Conservation (phyloP, 2,113 vertebrate genomes). For the Marmota flaviventris region DNA sequence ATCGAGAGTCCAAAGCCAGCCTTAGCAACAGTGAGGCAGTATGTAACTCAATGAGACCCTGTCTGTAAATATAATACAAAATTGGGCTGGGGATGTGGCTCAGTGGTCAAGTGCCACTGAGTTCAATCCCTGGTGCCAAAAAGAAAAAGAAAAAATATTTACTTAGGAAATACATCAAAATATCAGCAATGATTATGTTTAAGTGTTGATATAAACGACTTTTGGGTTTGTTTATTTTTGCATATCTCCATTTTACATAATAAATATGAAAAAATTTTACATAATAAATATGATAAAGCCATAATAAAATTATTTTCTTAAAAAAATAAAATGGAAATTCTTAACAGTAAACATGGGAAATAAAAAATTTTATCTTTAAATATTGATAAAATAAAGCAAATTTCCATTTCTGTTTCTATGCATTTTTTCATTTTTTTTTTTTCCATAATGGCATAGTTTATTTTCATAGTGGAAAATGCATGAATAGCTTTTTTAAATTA, state of each 20-base stretch:
- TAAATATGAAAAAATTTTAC: neutral
- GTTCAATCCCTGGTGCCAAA: neutral
- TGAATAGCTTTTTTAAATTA: neutral
- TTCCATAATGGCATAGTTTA: neutral
- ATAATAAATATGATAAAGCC: neutral
- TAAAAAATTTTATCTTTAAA: neutral
- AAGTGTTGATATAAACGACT: neutral
- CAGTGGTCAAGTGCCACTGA: no score
- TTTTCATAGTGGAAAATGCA: neutral
- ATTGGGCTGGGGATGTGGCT: no score
- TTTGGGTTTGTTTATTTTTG: neutral
- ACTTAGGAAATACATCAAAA: conserved; percentile 5
- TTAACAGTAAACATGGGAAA: neutral
- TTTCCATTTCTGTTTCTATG: neutral
- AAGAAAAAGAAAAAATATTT: neutral
- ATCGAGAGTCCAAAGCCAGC: no score
- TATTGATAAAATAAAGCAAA: neutral
- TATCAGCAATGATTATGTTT: neutral
- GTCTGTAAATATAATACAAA: no score
- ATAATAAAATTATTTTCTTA: neutral
- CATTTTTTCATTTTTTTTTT: neutral
- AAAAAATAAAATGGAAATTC: neutral
- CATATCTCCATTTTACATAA: neutral
- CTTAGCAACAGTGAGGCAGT: no score
- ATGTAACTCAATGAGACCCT: no score